These are phyloP conservation scores for Habropoda laboriosa DNA, from an alignment of 1,140 invertebrate species.

Conservation along the genomic window DNA sequence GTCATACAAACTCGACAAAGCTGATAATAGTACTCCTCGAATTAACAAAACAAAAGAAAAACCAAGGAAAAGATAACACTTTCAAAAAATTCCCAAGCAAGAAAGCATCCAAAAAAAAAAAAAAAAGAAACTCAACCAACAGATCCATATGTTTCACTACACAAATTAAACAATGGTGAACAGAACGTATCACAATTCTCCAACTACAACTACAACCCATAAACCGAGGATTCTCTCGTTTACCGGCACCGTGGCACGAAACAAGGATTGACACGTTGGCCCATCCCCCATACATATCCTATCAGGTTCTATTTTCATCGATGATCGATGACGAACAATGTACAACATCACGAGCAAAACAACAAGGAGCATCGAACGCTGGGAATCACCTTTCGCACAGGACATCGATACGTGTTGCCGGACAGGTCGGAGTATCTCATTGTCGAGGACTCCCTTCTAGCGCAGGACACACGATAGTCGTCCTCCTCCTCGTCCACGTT, in stretches of 20 bases:
- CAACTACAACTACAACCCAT: background rate
- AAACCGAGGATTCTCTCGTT: background rate
- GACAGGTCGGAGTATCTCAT: constrained; percentile 20
- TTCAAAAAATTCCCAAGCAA: too few relatives aligned
- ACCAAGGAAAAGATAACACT: too few relatives aligned
- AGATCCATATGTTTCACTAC: background rate
- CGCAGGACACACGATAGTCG: constrained; percentile 15
- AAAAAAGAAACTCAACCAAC: too few relatives aligned
- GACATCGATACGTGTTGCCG: constrained; percentile 15
- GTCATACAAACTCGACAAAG: background rate
- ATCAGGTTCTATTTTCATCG: constrained; percentile 9
- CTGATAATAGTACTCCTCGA: too few relatives aligned
- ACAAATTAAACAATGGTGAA: background rate
- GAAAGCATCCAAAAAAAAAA: too few relatives aligned
- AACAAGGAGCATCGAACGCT: background rate
- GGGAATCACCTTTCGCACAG: constrained; percentile 54
- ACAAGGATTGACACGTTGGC: background rate
- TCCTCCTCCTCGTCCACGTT: constrained; percentile 32
- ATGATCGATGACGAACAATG: background rate
- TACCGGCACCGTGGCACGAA: background rate
- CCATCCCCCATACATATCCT: background rate
- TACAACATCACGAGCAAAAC: background rate
- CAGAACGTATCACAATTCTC: background rate
- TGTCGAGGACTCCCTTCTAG: background rate
- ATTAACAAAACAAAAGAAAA: too few relatives aligned